Percentiles rank a stretch among this genome's conserved stretches.
Conservation (phyloP, 2,797 vertebrate species). For the Rhinichthys osculus region DNA sequence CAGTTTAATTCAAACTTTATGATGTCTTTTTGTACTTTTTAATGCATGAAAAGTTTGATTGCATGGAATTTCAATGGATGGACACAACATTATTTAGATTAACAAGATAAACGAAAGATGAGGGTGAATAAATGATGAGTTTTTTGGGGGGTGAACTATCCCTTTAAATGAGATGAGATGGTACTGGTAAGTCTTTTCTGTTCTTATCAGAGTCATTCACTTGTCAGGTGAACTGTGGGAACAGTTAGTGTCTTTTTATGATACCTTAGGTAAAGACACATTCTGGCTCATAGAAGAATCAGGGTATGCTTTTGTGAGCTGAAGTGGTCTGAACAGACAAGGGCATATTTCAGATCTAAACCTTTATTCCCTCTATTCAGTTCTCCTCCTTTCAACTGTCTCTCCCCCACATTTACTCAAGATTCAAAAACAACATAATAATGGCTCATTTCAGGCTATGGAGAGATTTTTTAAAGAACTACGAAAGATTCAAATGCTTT, state of each 20-base stretch:
- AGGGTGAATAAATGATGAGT: neutral
- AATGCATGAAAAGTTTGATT: neutral
- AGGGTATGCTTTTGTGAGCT: slow-evolving; percentile 5
- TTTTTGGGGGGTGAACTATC: neutral
- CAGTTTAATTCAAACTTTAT: neutral
- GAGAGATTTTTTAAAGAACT: neutral
- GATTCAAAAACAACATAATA: slow-evolving; percentile 23
- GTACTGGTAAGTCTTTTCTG: slow-evolving; percentile 1
- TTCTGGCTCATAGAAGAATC: slow-evolving; percentile 2
- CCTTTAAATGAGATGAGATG: slow-evolving; percentile 22
- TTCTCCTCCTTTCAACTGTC: neutral
- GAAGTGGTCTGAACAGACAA: slow-evolving; percentile 14
- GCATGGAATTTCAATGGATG: neutral
- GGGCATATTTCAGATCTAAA: slow-evolving; percentile 9
- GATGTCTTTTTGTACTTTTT: neutral
- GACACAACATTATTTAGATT: neutral
- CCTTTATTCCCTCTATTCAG: neutral
- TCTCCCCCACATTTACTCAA: neutral
- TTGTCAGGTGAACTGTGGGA: slow-evolving; percentile 24
- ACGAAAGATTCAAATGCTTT: neutral
- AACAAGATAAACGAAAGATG: neutral
- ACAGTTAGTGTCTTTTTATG: neutral
- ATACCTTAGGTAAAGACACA: slow-evolving; percentile 12
- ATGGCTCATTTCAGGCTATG: slow-evolving; percentile 11
- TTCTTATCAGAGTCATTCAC: slow-evolving; percentile 37